Evolutionary conservation across 2,797 vertebrate species (phyloP).

Genomic region (Urocyon cinereoargenteus): DNA sequence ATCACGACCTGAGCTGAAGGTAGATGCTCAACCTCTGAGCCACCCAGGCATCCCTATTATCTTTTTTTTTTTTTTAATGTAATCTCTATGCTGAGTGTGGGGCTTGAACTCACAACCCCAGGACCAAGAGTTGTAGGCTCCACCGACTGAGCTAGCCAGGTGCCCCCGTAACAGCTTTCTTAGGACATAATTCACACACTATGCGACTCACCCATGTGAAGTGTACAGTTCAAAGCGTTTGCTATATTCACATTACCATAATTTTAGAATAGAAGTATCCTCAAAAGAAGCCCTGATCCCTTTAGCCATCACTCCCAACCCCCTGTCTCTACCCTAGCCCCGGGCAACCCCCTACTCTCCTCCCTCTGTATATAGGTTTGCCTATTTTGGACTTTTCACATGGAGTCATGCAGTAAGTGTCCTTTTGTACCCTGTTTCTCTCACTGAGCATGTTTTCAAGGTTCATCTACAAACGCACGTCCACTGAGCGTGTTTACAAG

Average conservation of each 20-base stretch:
- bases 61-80: not conserved
- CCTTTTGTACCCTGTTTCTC: not conserved
- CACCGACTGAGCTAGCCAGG: not conserved
- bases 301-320: not conserved
- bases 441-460: not conserved
- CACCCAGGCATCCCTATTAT: too few relatives aligned
- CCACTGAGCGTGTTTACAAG: not conserved
- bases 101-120: not conserved
- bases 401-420: fast-evolving
- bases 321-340: too few relatives aligned
- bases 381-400: not conserved
- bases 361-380: not conserved
- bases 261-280: not conserved
- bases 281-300: not conserved
- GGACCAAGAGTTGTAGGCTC: not conserved
- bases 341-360: not conserved
- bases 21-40: too few relatives aligned
- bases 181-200: not conserved
- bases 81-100: not conserved
- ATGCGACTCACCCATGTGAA: not conserved
- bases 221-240: not conserved
- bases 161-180: fast-evolving
- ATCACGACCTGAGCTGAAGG: too few relatives aligned
- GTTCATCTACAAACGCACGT: not conserved
- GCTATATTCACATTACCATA: too few relatives aligned